These are phyloP conservation scores for Benitochromis conjunctus DNA, from an alignment of 2,113 vertebrate genomes.

Conservation along the genomic window DNA sequence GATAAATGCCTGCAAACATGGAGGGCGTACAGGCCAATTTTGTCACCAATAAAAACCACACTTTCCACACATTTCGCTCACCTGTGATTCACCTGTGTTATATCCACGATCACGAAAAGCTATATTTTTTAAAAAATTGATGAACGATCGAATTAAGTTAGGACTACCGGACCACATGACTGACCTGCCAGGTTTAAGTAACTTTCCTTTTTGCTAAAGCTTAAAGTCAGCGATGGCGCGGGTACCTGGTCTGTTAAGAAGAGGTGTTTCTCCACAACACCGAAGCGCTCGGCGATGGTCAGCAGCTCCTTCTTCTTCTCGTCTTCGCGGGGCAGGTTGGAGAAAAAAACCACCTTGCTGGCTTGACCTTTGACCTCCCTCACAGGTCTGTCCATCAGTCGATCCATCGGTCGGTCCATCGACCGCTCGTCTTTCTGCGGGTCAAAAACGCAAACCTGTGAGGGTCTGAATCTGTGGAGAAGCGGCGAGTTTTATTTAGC, in stretches of 20 bases:
- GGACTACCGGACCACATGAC: neutral
- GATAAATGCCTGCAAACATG: conserved; percentile 82
- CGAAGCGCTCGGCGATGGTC: conserved; percentile 69
- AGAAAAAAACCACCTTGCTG: conserved; percentile 76
- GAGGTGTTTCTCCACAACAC: conserved; percentile 74
- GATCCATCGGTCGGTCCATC: neutral
- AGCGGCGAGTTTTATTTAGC: neutral
- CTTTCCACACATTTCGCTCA: neutral
- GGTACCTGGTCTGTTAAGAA: conserved; percentile 71
- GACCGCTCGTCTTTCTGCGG: neutral
- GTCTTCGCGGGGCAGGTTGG: conserved; percentile 68
- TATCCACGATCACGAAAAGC: neutral
- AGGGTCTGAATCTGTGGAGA: neutral
- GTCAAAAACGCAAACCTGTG: neutral
- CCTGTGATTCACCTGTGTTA: too few relatives aligned
- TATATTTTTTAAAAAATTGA: neutral
- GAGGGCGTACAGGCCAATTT: neutral
- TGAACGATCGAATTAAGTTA: neutral
- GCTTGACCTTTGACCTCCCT: conserved; percentile 23
- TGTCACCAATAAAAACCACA: neutral
- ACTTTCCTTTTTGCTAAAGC: neutral
- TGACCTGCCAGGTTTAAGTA: neutral
- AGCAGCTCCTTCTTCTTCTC: conserved; percentile 76
- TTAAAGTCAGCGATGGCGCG: neutral
- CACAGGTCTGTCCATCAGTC: neutral